Base-by-base conservation (phyloP, 2,797 vertebrate genomes). In the Perodicticus potto region DNA sequence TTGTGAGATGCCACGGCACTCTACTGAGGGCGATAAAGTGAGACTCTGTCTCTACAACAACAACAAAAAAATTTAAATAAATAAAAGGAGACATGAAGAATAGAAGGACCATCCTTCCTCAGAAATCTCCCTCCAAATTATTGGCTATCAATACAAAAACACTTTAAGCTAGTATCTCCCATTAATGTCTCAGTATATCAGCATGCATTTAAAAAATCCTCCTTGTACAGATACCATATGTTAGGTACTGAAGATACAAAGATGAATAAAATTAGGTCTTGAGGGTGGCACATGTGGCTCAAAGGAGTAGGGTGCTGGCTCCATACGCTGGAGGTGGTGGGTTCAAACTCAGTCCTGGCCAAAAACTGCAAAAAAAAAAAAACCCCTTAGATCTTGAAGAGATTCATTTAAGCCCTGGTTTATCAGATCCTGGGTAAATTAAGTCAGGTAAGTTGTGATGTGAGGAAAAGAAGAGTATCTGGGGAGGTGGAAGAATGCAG, bases 41-140 rank as follows among this genome's bases (percentile, higher is more conserved):
- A n/a, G n/a, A n/a, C n/a, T n/a, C n/a, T n/a, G n/a, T n/a, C n/a
- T n/a, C n/a, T n/a, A n/a, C n/a, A n/a, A n/a, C n/a, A n/a, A n/a
- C n/a, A n/a, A n/a, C n/a, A n/a, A n/a, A n/a, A n/a, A n/a, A n/a
- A n/a, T n/a, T n/a, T n/a, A n/a, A 49, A 49, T 49, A 49, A 49
- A 49, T 90, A 19, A 87, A 83, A 87, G 70, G 12, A 80, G 14
- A 72, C 53, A 7, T 37, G 34, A 85, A 19, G 40, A 89, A 32
- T 27, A n/a, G 45, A 73, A 81, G n/a, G 49, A 8, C 8, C 34
- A 69, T 45, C 57, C 81, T 83, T 80, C 37, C 81, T 43, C 77
- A 61, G 70, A 78, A 94, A 43, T 37, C 55, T 91, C 34, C 65
- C 63, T 95, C 69, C n/a, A 93, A 86, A 70, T 37, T 49, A 67